Conservation (phyloP, 2,797 vertebrate genomes). For the Bryconaethiops microstoma region DNA sequence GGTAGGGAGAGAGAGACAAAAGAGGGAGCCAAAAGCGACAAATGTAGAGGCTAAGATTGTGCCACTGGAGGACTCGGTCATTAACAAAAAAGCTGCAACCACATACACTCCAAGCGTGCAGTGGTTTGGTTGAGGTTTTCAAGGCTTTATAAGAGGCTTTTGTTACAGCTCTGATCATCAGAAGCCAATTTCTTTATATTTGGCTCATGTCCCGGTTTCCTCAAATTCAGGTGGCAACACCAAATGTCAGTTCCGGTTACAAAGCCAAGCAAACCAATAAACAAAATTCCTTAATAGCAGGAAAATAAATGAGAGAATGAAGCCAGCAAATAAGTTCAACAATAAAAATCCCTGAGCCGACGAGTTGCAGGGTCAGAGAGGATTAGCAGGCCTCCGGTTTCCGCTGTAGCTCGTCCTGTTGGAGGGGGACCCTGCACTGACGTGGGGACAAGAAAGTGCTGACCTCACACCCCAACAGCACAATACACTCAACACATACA, state of each 20-base stretch:
- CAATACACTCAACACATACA: constrained; percentile 61
- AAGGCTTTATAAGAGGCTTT: neutral
- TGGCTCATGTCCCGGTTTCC: constrained; percentile 1
- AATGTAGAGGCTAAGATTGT: constrained; percentile 46
- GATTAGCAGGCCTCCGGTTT: constrained; percentile 85
- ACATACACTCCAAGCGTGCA: too few relatives aligned
- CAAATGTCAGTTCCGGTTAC: constrained; percentile 59
- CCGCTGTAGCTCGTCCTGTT: constrained; percentile 77
- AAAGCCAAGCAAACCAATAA: constrained; percentile 72
- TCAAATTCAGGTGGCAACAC: constrained; percentile 45
- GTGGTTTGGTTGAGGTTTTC: neutral
- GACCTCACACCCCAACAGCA: constrained; percentile 75
- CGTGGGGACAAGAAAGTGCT: constrained; percentile 77
- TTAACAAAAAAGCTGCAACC: constrained; percentile 36
- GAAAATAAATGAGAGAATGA: constrained; percentile 69
- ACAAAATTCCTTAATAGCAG: constrained; percentile 70
- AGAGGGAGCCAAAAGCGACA: constrained; percentile 39
- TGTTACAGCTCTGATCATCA: constrained; percentile 18
- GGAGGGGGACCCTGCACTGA: constrained; percentile 66
- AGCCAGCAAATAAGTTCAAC: constrained; percentile 63
- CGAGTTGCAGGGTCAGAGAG: constrained; percentile 74
- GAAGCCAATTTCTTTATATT: neutral
- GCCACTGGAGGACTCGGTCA: constrained; percentile 41
- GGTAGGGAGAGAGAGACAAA: constrained; percentile 38
- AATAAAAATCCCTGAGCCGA: constrained; percentile 81